Evolutionary conservation across 2,797 vertebrate species (phyloP).

Genomic region (Xiphophorus birchmanni): DNA sequence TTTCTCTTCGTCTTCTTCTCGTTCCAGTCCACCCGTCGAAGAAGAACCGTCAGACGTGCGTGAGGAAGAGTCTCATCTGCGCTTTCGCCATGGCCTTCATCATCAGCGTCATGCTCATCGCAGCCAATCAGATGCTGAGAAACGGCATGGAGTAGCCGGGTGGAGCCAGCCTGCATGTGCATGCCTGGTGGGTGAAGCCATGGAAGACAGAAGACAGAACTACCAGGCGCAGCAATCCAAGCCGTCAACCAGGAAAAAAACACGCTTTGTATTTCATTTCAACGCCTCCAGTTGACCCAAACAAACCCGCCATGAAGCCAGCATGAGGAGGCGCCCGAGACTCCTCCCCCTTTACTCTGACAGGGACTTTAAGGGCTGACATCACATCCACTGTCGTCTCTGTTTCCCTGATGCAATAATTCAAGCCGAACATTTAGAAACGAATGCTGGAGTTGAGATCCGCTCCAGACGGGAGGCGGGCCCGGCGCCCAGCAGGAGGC

Average conservation of each 20-base stretch:
- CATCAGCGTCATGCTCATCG: conserved; percentile 99
- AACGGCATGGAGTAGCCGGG: conserved; percentile 96
- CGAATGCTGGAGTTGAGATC: conserved; percentile 81
- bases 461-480: conserved; percentile 35
- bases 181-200: conserved; percentile 84
- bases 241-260: conserved; percentile 9
- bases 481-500: conserved; percentile 49
- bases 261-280: conserved; percentile 22
- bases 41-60: conserved; percentile 93
- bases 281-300: conserved; percentile 44
- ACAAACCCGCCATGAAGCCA: conserved; percentile 80
- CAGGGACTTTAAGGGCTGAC: conserved; percentile 98
- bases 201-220: conserved; percentile 58
- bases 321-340: conserved; percentile 76
- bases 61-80: conserved; percentile 99
- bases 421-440: conserved; percentile 49
- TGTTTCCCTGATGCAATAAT: conserved; percentile 95
- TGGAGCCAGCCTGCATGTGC: conserved; percentile 81
- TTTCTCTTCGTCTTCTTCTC: conserved; percentile 4
- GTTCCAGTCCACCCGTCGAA: conserved; percentile 80
- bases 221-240: conserved; percentile 29
- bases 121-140: conserved; percentile 98
- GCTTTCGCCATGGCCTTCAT: conserved; percentile 99
- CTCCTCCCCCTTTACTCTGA: conserved; percentile 86
- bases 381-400: conserved; percentile 78